These are phyloP conservation scores for Nautilus pompilius DNA, from an alignment of 1,140 invertebrate genomes.

Conservation along the genomic window DNA sequence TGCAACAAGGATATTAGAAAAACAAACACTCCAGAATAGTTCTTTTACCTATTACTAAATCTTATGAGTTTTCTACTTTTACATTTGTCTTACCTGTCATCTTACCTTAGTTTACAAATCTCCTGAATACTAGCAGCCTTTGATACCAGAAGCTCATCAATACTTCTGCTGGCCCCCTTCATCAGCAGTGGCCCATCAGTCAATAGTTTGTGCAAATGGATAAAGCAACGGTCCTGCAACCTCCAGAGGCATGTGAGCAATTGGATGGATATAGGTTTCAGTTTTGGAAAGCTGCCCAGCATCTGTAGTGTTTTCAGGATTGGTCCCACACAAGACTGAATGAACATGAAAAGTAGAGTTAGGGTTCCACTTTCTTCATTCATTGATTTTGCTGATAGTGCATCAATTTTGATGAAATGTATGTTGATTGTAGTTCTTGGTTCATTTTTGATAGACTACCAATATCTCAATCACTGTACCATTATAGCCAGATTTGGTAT, in stretches of 20 bases:
- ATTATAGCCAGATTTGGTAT: too few relatives aligned
- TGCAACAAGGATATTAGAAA: background rate
- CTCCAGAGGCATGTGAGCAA: slow-evolving; percentile 34
- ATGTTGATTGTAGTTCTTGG: too few relatives aligned
- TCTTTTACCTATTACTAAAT: too few relatives aligned
- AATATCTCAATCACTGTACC: too few relatives aligned
- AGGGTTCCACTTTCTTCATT: background rate
- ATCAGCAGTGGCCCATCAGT: slow-evolving; percentile 14
- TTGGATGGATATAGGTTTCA: slow-evolving; percentile 27
- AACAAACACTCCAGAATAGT: background rate
- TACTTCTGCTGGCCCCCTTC: background rate
- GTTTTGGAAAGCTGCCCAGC: slow-evolving; percentile 17
- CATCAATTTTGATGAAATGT: too few relatives aligned
- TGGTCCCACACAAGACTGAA: slow-evolving; percentile 30
- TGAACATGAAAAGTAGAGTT: background rate
- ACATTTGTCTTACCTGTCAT: background rate
- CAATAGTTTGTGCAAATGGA: slow-evolving; percentile 29
- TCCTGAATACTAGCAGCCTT: slow-evolving; percentile 33
- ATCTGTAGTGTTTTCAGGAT: slow-evolving; percentile 33
- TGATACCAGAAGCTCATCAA: slow-evolving; percentile 25
- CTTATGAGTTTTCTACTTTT: too few relatives aligned
- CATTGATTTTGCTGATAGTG: background rate
- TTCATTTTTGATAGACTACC: too few relatives aligned
- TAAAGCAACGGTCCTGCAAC: slow-evolving; percentile 36
- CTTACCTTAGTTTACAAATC: slow-evolving; percentile 33